Conservation (phyloP, 2,888 invertebrate species). For the Anoncus sp. region DNA sequence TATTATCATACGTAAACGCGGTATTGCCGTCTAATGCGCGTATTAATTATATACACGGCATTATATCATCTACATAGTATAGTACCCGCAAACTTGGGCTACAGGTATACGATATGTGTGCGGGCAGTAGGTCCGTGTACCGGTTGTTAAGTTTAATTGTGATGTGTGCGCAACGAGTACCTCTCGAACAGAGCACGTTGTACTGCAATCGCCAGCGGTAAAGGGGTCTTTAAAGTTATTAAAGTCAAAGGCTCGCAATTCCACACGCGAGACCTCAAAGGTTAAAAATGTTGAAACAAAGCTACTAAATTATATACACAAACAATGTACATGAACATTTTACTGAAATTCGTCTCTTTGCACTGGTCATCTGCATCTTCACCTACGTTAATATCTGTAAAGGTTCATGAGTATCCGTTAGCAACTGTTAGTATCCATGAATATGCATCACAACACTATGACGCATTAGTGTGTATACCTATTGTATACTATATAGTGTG, state of each 20-base stretch:
- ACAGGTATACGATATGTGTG: slow-evolving; percentile 25
- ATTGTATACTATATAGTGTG: too few species aligned
- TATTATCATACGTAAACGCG: slow-evolving; percentile 45
- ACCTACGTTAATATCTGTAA: too few species aligned
- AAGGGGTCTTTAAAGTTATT: slow-evolving; percentile 67
- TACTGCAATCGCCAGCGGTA: slow-evolving; percentile 63
- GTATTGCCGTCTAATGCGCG: slow-evolving; percentile 36
- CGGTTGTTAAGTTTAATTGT: slow-evolving; percentile 72
- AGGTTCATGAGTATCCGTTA: too few species aligned
- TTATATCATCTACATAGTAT: slow-evolving; percentile 29
- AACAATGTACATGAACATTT: slow-evolving; percentile 11
- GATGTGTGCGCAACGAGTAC: slow-evolving; percentile 62
- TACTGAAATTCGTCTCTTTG: too few species aligned
- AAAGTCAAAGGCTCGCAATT: slow-evolving; percentile 66
- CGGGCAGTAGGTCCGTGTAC: slow-evolving; percentile 50
- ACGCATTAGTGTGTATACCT: too few species aligned
- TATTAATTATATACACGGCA: slow-evolving; percentile 54
- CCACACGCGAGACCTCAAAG: slow-evolving; percentile 59
- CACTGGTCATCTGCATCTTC: too few species aligned
- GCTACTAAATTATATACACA: neutral
- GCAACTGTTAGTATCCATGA: too few species aligned
- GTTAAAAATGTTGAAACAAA: slow-evolving; percentile 44
- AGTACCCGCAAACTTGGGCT: neutral
- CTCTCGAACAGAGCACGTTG: slow-evolving; percentile 48
- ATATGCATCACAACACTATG: too few species aligned